These are phyloP conservation scores for Argyrosomus regius DNA, from an alignment of 2,797 vertebrate genomes.

Conservation along the genomic window DNA sequence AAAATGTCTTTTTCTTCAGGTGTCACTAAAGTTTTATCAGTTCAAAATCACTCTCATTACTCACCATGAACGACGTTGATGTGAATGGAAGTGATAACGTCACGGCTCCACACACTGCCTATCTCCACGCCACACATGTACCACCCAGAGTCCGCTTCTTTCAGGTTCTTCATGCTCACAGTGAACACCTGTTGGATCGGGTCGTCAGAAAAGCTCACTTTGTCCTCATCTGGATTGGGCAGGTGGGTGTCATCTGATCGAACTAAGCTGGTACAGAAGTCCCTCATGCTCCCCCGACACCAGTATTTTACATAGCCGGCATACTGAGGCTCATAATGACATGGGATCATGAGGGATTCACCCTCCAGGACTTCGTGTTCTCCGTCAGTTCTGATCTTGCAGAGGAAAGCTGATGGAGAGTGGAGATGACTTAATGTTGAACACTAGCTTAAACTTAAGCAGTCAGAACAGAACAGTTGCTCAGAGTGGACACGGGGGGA, in stretches of 20 bases:
- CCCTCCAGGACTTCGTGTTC: conserved; percentile 77
- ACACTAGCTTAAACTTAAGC: conserved; percentile 6
- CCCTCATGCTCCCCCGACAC: conserved; percentile 74
- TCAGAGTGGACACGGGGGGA: conserved; percentile 1
- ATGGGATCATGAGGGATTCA: conserved; percentile 72
- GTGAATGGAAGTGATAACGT: conserved; percentile 65
- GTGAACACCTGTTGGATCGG: conserved; percentile 78
- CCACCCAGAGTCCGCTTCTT: conserved; percentile 76
- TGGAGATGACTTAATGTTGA: conserved; percentile 22
- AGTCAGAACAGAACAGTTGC: conserved; percentile 11
- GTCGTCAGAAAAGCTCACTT: conserved; percentile 78
- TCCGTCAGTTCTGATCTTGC: conserved; percentile 60
- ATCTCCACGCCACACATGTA: conserved; percentile 86
- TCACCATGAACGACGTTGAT: conserved; percentile 82
- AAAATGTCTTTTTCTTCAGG: not conserved
- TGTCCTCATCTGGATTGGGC: not conserved
- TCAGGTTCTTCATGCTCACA: conserved; percentile 79
- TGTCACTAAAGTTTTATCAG: not conserved
- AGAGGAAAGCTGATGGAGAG: conserved; percentile 60
- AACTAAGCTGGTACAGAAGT: conserved; percentile 79
- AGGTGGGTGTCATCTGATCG: conserved; percentile 67
- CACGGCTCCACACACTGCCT: conserved; percentile 70
- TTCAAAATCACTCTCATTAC: conserved; percentile 19
- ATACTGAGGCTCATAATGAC: conserved; percentile 82
- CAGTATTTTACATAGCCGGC: conserved; percentile 84